phyloP scores from a whole-genome alignment of 2,113 vertebrate species.

The Hipposideros armiger region DNA sequence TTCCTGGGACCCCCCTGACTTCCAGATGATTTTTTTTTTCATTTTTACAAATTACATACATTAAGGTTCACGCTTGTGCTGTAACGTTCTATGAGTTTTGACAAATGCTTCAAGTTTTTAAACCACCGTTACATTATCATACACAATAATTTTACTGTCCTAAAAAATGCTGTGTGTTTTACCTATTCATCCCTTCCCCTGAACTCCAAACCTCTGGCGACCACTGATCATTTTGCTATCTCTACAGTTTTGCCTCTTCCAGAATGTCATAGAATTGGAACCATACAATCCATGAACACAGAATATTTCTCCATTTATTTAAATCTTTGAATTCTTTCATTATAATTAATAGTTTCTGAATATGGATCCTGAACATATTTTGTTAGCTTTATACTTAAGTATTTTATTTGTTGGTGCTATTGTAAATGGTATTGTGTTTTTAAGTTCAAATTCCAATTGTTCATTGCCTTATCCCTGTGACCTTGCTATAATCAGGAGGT shows the following conservation, averaged over 20 bases:
- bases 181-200: not conserved
- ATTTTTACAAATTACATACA: not conserved
- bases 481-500: slow-evolving; percentile 10
- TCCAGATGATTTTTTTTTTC: not conserved
- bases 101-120: not conserved
- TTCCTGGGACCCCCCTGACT: not conserved
- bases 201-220: not conserved
- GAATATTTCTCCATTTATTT: slow-evolving; percentile 14
- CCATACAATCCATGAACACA: not conserved
- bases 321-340: slow-evolving; percentile 16
- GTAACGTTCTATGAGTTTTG: not conserved
- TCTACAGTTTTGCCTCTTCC: not conserved
- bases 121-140: not conserved
- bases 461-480: not conserved
- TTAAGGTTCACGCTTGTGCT: not conserved
- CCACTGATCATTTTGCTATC: not conserved
- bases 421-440: not conserved
- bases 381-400: slow-evolving; percentile 8
- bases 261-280: not conserved
- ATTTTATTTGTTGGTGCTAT: slow-evolving; percentile 35
- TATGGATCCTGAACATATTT: not conserved
- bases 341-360: not conserved
- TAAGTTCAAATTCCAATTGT: slow-evolving; percentile 26
- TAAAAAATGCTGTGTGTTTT: not conserved
- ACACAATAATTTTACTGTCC: not conserved